A percentile compares a stretch with the other conserved stretches of the same genome.
phyloP scores from a whole-genome alignment of 2,113 vertebrate genomes.

The Catharus fuscescens region DNA sequence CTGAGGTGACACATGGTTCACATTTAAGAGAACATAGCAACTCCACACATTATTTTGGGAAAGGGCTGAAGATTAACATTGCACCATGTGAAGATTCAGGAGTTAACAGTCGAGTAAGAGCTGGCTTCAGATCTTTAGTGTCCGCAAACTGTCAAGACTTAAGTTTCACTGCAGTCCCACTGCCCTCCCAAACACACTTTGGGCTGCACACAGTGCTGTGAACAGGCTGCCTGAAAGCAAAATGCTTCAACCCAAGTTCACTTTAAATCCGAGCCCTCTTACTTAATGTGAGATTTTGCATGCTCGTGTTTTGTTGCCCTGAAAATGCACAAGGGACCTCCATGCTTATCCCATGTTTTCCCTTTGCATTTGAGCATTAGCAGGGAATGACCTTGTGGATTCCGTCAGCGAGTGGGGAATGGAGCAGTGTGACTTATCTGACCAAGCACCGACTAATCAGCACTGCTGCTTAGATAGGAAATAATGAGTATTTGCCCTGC shows the following conservation, averaged over 20 bases:
- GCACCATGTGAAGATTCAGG: constrained; percentile 52
- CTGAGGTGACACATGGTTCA: constrained; percentile 65
- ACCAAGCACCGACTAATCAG: constrained; percentile 33
- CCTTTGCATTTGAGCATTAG: neutral
- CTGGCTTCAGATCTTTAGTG: constrained; percentile 50
- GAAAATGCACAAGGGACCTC: neutral
- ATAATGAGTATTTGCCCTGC: constrained; percentile 50
- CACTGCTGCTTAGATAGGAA: constrained; percentile 28
- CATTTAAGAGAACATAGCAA: constrained; percentile 57
- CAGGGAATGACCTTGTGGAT: constrained; percentile 38
- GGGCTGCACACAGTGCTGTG: neutral
- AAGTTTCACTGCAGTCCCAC: constrained; percentile 21
- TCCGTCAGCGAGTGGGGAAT: neutral
- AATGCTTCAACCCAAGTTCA: neutral
- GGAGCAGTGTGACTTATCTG: constrained; percentile 49
- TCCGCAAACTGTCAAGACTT: constrained; percentile 46
- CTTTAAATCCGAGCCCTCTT: neutral
- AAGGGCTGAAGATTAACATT: constrained; percentile 54
- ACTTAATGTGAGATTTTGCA: neutral
- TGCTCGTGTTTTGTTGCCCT: neutral
- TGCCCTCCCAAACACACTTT: neutral
- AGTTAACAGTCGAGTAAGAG: constrained; percentile 46
- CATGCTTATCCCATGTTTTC: neutral
- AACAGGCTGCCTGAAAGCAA: neutral
- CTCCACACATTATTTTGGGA: constrained; percentile 57